Evolutionary conservation across 1,140 invertebrate genomes (phyloP).

Genomic region (Eumeta japonica): DNA sequence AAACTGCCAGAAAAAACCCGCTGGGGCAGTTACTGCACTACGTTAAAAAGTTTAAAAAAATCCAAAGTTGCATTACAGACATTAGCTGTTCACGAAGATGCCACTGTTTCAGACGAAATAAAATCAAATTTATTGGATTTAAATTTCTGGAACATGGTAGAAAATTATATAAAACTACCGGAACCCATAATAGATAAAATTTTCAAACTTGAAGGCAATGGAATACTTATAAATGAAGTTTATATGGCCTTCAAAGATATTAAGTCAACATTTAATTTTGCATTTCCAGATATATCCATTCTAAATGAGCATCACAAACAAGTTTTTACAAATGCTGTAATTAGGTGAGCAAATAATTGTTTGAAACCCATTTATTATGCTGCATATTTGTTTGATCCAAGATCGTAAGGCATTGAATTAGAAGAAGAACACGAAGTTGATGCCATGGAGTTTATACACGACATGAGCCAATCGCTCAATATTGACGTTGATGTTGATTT

Average conservation of each 20-base stretch:
- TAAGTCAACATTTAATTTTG: slow-evolving; percentile 11
- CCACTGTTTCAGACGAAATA: slow-evolving; percentile 4
- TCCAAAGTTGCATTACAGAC: too few species aligned
- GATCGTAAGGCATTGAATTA: slow-evolving; percentile 10
- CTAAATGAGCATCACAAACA: slow-evolving; percentile 11
- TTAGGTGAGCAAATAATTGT: slow-evolving; percentile 8
- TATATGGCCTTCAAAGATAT: too few species aligned
- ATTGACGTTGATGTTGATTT: slow-evolving; percentile 11
- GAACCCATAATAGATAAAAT: slow-evolving; percentile 10
- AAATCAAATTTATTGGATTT: slow-evolving; percentile 12
- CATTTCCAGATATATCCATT: slow-evolving; percentile 9
- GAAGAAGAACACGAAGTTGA: slow-evolving; percentile 14
- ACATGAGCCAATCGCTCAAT: slow-evolving; percentile 7
- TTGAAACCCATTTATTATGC: slow-evolving; percentile 18
- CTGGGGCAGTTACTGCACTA: too few species aligned
- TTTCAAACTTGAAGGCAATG: too few species aligned
- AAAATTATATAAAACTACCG: neutral
- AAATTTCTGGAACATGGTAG: slow-evolving; percentile 8
- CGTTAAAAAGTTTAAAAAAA: slow-evolving; percentile 16
- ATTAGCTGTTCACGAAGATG: slow-evolving; percentile 3
- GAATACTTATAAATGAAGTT: slow-evolving; percentile 3
- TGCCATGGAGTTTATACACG: slow-evolving; percentile 15
- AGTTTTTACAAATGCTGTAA: slow-evolving; percentile 7
- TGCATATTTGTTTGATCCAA: slow-evolving; percentile 16
- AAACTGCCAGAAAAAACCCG: slow-evolving; percentile 15